Evolutionary conservation across 2,888 invertebrate species (phyloP).

Genomic region (Drosophila leonis): DNA sequence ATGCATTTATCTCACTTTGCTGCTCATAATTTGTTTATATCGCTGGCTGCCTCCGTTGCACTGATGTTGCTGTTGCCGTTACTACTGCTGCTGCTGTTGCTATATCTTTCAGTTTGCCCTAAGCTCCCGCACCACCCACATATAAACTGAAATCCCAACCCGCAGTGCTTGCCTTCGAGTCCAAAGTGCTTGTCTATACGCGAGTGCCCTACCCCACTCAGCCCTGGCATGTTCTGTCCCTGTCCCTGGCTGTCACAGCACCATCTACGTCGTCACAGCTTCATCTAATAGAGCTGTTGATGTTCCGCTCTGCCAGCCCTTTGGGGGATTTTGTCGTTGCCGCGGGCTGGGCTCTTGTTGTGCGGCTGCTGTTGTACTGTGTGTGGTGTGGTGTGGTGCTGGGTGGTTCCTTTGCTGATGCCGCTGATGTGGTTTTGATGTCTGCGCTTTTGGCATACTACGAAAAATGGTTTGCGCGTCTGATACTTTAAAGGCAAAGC

Average conservation of each 20-base stretch:
- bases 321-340: slow-evolving; percentile 70
- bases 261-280: slow-evolving; percentile 40
- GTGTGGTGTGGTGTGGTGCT: slow-evolving; percentile 9
- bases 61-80: slow-evolving; percentile 6
- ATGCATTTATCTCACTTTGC: slow-evolving; percentile 75
- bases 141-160: slow-evolving; percentile 26
- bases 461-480: slow-evolving; percentile 35
- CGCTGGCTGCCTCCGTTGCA: slow-evolving; percentile 41
- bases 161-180: slow-evolving; percentile 24
- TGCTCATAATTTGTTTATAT: slow-evolving; percentile 81
- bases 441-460: slow-evolving; percentile 57
- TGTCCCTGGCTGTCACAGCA: slow-evolving; percentile 34
- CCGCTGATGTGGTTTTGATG: slow-evolving; percentile 76
- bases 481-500: slow-evolving; percentile 51
- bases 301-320: slow-evolving; percentile 74
- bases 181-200: slow-evolving; percentile 43
- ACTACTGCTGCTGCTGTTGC: neutral
- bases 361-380: slow-evolving; percentile 28
- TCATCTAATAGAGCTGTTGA: slow-evolving; percentile 79
- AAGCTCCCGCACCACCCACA: neutral
- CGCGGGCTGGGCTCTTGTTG: slow-evolving; percentile 37
- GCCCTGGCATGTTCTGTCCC: slow-evolving; percentile 8
- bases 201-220: slow-evolving; percentile 19
- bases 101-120: slow-evolving; percentile 22
- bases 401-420: slow-evolving; percentile 31